A percentile compares a stretch with the other conserved stretches of the same genome.
These are phyloP conservation scores for Lutjanus campechanus DNA, from an alignment of 2,797 vertebrate genomes.

Conservation along the genomic window DNA sequence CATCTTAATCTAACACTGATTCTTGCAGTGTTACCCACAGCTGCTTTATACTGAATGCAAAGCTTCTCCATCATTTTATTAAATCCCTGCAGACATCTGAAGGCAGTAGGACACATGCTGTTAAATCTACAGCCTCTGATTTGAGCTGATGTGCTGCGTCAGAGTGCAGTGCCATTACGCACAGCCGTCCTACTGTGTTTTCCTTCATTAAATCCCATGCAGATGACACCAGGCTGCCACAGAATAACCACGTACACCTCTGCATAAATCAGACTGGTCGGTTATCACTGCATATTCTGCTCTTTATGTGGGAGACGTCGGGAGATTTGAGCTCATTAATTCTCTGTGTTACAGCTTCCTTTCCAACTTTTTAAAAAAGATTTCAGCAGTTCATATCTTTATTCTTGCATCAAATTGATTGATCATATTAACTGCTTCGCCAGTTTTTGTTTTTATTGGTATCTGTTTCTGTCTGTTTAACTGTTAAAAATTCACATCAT, in stretches of 20 bases:
- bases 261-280: neutral
- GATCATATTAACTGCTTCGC: neutral
- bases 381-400: neutral
- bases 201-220: neutral
- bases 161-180: neutral
- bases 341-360: neutral
- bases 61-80: no score
- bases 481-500: neutral
- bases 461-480: neutral
- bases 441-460: neutral
- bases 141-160: neutral
- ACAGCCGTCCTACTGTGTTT: neutral
- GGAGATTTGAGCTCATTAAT: neutral
- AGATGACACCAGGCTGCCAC: neutral
- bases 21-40: neutral
- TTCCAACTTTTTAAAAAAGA: neutral
- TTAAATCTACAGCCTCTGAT: neutral
- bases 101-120: neutral
- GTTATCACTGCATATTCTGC: neutral
- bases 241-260: neutral
- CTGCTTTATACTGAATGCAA: neutral
- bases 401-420: neutral
- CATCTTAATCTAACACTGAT: neutral
- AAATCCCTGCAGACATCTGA: no score
- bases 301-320: neutral